Base-by-base conservation (phyloP, 2,113 vertebrate genomes). In the Lagopus leucura region DNA sequence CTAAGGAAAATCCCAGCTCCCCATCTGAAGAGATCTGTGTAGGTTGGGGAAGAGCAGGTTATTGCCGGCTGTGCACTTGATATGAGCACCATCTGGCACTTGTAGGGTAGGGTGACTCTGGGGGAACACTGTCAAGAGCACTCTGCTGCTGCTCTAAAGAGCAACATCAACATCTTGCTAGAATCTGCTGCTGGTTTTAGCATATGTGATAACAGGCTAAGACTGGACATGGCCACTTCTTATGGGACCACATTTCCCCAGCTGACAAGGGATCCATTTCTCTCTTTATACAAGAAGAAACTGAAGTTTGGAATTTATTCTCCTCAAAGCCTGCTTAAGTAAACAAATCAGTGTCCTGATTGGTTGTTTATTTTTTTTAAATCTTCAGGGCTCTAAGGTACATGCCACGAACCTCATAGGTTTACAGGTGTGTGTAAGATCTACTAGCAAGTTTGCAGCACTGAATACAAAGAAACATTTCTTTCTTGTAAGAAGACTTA, bases 51-150 rank as follows among this genome's bases (percentile, higher is more conserved):
- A 85, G 75, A 80, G 54, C 71, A 76, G 71, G 67, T 76, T 94
- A 69, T 55, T 66, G 48, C 82, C 2, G 50, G 79, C 82, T 94
- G 67, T 45, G 55, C 58, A 32, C 78, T 86, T 70, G 71, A 82
- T 95, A 61, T 38, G 64, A 83, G 85, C 92, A 96, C 92, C 96
- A 95, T 96, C 92, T 94, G 94, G 88, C 85, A 95, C 58, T 58
- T 77, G 64, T 82, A 70, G 93, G 60, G 75, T 3, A 80, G 75
- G 93, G 34, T 70, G 92, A 80, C 94, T 96, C 96, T 91, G 45
- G 92, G 94, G 90, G 88, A 92, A 52, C 90, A 92, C 90, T 95
- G 96, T 95, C 96, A 95, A 54, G 92, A 94, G 75, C 96, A 92
- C 90, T 95, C 85, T 91, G 75, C 88, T 16, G 36, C 67, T 89